Evolutionary conservation across 2,113 vertebrate genomes (phyloP), one percentile per base, ranked within the genome.

Genomic region (Hassar affinis): DNA sequence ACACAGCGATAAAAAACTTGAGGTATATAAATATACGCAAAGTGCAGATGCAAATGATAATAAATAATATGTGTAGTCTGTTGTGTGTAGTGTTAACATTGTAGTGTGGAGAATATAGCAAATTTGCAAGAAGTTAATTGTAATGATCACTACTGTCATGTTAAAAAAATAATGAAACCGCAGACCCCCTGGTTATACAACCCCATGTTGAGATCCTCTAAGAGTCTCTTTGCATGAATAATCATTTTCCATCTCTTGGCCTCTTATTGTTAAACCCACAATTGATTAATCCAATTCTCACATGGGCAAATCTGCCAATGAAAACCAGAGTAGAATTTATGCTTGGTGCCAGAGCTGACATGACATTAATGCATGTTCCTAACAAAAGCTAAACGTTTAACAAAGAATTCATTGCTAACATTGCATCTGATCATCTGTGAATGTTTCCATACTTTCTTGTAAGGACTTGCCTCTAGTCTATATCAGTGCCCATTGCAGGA

Each of bases 401-500:
- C 38, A 61, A 47, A 79, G 49, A 14, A 30, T 18, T 33, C 27
- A 18, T 33, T 66, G 59, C 47, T 66, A 14, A 66, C 51, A 49
- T 42, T 51, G 18, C 22, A 80, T 30, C 57, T 66, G 25, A 22
- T 51, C 17, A 66, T 66, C 42, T 4, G 27, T 20, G 78, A 20
- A 22, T 20, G 45, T 51, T 8, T 47, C 42, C 7, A 8, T 81
- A 27, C 33, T n/a, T 71, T 74, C 80, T 14, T 82, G 80, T 74
- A 9, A 7, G 33, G 66, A 72, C 80, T 72, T 81, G 80, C n/a
- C n/a, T 72, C 33, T 27, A 18, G 77, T 79, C 33, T 71, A 17
- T 61, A 42, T 49, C 22, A 42, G 35, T 81, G 15, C 33, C 59
- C 14, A 10, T 8, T 52, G 12, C 80, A 25, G 27, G 80, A 82